Percentiles rank a stretch among this genome's conserved stretches.
Conservation (phyloP, 2,797 vertebrate species). For the Oryzias sinensis region DNA sequence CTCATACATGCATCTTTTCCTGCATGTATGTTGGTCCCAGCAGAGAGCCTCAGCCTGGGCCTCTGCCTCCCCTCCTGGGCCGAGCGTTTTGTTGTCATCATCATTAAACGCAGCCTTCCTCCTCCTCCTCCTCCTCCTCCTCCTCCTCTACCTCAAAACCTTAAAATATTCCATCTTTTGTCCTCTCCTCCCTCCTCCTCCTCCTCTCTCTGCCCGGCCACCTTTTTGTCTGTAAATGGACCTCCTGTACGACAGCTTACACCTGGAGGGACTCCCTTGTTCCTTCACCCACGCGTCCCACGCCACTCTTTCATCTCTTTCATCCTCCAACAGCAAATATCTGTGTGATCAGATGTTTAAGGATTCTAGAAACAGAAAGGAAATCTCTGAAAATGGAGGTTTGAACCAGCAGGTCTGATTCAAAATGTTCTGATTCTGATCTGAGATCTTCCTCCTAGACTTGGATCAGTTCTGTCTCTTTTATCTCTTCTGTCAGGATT, state of each 20-base stretch:
- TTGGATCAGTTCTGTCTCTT: too few relatives aligned
- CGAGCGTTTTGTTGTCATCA: conserved; percentile 53
- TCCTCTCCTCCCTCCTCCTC: conserved; percentile 15
- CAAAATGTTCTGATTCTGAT: too few relatives aligned
- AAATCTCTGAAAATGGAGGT: too few relatives aligned
- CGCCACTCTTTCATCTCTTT: conserved; percentile 36
- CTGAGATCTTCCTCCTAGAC: too few relatives aligned
- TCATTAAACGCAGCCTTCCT: conserved; percentile 43
- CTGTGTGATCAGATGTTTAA: too few relatives aligned
- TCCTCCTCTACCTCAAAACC: conserved; percentile 1
- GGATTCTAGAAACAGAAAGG: too few relatives aligned
- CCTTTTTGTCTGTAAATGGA: conserved; percentile 68
- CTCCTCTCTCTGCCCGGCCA: conserved; percentile 52
- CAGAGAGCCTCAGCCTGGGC: conserved; percentile 35
- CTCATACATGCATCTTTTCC: conserved; percentile 62
- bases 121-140: conserved; percentile 2
- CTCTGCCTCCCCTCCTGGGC: conserved; percentile 35
- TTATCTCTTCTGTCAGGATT: too few relatives aligned
- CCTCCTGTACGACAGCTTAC: conserved; percentile 65
- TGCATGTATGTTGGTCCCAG: conserved; percentile 60
- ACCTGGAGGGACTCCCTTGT: conserved; percentile 57
- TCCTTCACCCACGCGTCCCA: conserved; percentile 42
- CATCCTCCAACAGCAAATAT: background rate
- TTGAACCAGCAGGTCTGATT: too few relatives aligned
- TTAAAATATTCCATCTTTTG: conserved; percentile 57